Evolutionary conservation across 2,797 vertebrate species (phyloP), one percentile per base, ranked within the genome.

Genomic region (Meda fulgida): DNA sequence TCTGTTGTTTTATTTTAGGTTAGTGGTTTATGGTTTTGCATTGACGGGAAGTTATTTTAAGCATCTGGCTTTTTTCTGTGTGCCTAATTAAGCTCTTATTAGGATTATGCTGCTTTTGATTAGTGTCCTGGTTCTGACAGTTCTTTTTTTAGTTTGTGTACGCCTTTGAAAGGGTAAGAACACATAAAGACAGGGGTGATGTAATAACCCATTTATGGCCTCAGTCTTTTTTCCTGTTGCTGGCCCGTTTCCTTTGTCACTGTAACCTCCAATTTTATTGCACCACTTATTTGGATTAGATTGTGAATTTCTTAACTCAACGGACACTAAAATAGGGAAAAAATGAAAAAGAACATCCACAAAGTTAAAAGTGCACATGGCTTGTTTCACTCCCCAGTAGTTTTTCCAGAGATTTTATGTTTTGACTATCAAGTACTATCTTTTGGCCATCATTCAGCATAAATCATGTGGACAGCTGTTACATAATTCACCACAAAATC

Each of bases 21-120:
- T 81, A 16, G 75, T 76, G 60, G 11, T 46, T 14, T 8, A 21
- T 48, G 9, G 13, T 26, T 51, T 53, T 66, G 36, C 23, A 18
- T 38, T 71, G 23, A 10, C 6, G 21, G 2, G 21, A 75, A 67
- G 36, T 67, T 88, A 87, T 88, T 89, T 90, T 81, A 80, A 81
- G 60, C 38, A 21, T 63, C 4, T 43, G 53, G 29, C 40, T 63
- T 88, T 71, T 16, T 78, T 38, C 31, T 51, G 23, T 53, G 14
- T 53, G 14, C 70, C 36, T 87, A 87, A 86, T 88, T 89, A 70
- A 81, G 36, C 29, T 80, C 78, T 60, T 66, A 46, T 88, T 84
- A 48, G 78, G 84, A 66, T 85, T 81, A 34, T 43, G 81, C 76
- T 78, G 51, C 58, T 46, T 86, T 81, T 79, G 60, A 85, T 51